Conservation (phyloP, 2,888 invertebrate species). For the Drosophila putrida region DNA sequence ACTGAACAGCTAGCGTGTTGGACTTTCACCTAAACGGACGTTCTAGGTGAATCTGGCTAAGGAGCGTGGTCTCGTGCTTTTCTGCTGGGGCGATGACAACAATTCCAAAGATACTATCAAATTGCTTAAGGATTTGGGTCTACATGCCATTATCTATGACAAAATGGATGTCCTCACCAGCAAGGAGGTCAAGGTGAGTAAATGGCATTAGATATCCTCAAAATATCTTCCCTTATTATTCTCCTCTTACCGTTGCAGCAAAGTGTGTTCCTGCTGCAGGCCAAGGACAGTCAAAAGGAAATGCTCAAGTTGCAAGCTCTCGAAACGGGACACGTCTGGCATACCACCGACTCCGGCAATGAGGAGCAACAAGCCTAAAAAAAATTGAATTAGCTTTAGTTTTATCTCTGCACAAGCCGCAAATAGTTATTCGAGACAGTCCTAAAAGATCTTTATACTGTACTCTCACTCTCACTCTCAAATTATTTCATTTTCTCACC, state of each 20-base stretch:
- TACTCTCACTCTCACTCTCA: not conserved
- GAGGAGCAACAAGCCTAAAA: slow-evolving; percentile 64
- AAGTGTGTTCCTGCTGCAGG: slow-evolving; percentile 93
- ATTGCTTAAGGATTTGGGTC: slow-evolving; percentile 93
- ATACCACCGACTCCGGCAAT: slow-evolving; percentile 54
- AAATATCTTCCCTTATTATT: too few relatives aligned
- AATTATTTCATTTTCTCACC: slow-evolving; percentile 29
- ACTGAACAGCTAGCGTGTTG: slow-evolving; percentile 39
- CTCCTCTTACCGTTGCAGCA: slow-evolving; percentile 86
- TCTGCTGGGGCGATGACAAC: slow-evolving; percentile 99
- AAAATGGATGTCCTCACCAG: slow-evolving; percentile 89
- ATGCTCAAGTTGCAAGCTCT: slow-evolving; percentile 84
- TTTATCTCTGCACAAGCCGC: slow-evolving; percentile 25
- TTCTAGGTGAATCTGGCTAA: slow-evolving; percentile 91
- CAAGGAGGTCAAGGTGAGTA: slow-evolving; percentile 83
- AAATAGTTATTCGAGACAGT: slow-evolving; percentile 23
- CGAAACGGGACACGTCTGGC: slow-evolving; percentile 80
- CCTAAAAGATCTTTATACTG: not conserved
- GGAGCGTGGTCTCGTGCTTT: slow-evolving; percentile 93
- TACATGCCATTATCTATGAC: slow-evolving; percentile 99
- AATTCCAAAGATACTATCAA: slow-evolving; percentile 94
- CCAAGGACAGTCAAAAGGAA: slow-evolving; percentile 89
- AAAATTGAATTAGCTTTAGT: slow-evolving; percentile 19
- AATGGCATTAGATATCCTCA: too few relatives aligned
- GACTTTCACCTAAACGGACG: slow-evolving; percentile 49